Evolutionary conservation across 1,140 invertebrate species (phyloP).

Genomic region (Hirudo medicinalis): DNA sequence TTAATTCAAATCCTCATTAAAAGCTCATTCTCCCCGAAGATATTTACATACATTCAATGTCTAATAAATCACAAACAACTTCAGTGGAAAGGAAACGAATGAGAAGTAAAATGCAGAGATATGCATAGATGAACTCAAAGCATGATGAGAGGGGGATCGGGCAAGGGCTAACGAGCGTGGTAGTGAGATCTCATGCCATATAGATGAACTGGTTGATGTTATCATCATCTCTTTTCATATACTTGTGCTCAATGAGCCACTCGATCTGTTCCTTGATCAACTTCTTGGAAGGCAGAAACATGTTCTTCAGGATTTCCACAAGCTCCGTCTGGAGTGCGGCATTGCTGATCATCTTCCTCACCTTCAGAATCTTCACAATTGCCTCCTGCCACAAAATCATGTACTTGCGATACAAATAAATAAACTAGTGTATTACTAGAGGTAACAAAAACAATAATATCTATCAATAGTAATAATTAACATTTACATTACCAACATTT

Average conservation of each 20-base stretch:
- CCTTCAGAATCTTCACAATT: constrained; percentile 97
- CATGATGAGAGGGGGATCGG: too few species aligned
- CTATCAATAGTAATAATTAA: not conserved
- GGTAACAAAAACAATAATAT: not conserved
- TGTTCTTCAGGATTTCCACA: constrained; percentile 94
- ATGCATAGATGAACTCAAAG: too few species aligned
- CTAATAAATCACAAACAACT: too few species aligned
- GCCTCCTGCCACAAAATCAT: constrained; percentile 58
- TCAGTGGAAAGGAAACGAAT: too few species aligned
- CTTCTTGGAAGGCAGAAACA: constrained; percentile 96
- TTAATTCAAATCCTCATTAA: too few species aligned
- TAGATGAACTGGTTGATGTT: constrained; percentile 97
- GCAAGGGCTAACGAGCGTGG: too few species aligned
- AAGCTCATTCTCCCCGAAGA: too few species aligned
- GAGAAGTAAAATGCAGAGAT: too few species aligned
- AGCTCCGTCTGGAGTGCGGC: constrained; percentile 87
- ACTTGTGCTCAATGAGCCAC: constrained; percentile 97
- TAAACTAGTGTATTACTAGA: not conserved
- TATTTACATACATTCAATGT: too few species aligned
- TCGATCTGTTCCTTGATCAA: constrained; percentile 99
- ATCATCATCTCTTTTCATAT: constrained; percentile 86
- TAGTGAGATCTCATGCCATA: constrained; percentile 56
- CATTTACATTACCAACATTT: not conserved
- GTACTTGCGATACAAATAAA: not conserved
- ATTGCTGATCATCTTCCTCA: constrained; percentile 84